Conservation (phyloP, 2,888 invertebrate species). For the Diaprepes abbreviatus region DNA sequence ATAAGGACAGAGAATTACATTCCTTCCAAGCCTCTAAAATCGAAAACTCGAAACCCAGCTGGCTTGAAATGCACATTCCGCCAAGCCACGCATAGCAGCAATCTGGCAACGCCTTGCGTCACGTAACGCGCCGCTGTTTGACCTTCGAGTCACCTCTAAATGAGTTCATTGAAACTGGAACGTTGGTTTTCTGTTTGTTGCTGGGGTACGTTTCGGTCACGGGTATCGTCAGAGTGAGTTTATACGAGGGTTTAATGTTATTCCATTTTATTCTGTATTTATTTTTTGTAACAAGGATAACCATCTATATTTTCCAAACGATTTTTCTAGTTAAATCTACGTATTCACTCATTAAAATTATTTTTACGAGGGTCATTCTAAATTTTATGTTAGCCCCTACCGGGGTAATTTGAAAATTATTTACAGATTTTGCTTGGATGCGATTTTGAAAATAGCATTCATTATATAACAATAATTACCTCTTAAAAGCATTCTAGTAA, state of each 20-base stretch:
- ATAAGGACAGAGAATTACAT: conserved; percentile 2
- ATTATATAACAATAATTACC: too few species aligned
- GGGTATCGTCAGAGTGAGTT: conserved; percentile 21
- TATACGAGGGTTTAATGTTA: not conserved
- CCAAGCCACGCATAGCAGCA: not conserved
- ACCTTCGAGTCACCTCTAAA: conserved; percentile 34
- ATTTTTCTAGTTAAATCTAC: too few species aligned
- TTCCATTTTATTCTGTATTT: too few species aligned
- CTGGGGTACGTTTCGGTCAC: conserved; percentile 26
- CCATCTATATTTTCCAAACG: too few species aligned
- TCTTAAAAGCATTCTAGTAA: too few species aligned
- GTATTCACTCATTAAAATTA: too few species aligned
- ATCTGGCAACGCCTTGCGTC: conserved; percentile 31
- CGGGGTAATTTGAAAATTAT: too few species aligned
- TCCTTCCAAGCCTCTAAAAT: conserved; percentile 2
- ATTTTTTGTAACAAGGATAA: too few species aligned
- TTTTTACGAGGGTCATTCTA: too few species aligned
- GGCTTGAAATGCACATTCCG: not conserved
- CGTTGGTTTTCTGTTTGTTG: conserved; percentile 20
- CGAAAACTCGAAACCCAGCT: not conserved
- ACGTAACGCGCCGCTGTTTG: conserved; percentile 14
- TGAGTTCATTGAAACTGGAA: conserved; percentile 35
- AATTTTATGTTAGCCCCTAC: too few species aligned
- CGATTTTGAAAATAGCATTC: too few species aligned
- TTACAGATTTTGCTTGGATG: too few species aligned